phyloP scores from a whole-genome alignment of 2,888 invertebrate species.

The Xestia xanthographa region DNA sequence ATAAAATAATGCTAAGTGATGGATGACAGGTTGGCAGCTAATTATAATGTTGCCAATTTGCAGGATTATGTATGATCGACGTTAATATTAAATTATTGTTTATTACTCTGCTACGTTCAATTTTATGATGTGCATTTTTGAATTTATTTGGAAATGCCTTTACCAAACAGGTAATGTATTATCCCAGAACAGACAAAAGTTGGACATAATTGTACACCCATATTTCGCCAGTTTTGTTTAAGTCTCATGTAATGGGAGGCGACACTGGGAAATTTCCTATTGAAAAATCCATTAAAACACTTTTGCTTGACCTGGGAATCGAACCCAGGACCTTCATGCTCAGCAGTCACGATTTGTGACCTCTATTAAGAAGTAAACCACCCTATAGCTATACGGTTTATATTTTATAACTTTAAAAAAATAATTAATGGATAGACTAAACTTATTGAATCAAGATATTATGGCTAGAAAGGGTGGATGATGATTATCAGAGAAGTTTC shows the following conservation, averaged over 20 bases:
- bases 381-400: neutral
- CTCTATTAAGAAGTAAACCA: neutral
- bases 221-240: neutral
- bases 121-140: neutral
- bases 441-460: neutral
- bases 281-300: too few relatives aligned
- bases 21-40: neutral
- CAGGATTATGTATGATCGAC: slow-evolving; percentile 8
- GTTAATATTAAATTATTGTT: neutral
- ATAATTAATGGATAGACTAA: neutral
- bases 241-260: neutral
- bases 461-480: neutral
- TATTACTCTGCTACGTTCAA: neutral
- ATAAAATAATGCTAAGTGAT: slow-evolving; percentile 9
- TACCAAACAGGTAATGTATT: neutral
- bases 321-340: too few relatives aligned
- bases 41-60: slow-evolving; percentile 13
- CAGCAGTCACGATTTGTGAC: too few relatives aligned
- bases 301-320: too few relatives aligned
- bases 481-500: neutral
- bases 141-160: neutral
- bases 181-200: neutral
- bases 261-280: neutral
- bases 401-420: neutral
- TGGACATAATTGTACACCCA: too few relatives aligned